A percentile compares a stretch with the other conserved stretches of the same genome.
Conservation (phyloP, 2,113 vertebrate species). For the Gallinago jamesoni region DNA sequence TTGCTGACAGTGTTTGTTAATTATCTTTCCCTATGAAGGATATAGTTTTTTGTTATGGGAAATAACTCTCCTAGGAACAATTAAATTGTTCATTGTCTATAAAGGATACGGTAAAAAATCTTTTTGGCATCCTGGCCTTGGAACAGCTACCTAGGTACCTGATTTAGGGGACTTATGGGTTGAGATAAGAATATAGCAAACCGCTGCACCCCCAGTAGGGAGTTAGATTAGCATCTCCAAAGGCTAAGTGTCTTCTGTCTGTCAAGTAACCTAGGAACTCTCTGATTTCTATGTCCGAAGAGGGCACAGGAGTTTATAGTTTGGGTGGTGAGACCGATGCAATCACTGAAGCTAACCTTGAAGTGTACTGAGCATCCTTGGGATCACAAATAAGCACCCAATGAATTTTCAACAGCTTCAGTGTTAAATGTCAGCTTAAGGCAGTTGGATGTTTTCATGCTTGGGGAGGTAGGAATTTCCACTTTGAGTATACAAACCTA, state of each 20-base stretch:
- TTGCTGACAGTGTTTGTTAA: neutral
- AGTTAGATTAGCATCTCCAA: neutral
- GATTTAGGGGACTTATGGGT: neutral
- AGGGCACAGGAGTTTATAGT: neutral
- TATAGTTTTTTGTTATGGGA: neutral
- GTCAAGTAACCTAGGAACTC: neutral
- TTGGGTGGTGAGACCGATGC: neutral
- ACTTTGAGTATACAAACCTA: neutral
- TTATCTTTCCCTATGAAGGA: neutral
- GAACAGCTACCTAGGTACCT: neutral
- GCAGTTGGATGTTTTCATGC: neutral
- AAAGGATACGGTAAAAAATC: neutral
- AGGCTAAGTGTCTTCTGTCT: neutral
- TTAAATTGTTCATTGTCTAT: neutral
- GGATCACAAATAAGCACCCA: neutral
- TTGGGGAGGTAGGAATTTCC: neutral
- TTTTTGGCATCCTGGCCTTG: neutral
- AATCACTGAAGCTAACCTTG: neutral
- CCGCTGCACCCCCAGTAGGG: accelerated
- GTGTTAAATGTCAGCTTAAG: neutral
- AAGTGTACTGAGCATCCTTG: neutral
- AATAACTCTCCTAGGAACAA: neutral
- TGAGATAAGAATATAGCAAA: neutral
- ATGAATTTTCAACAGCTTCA: neutral
- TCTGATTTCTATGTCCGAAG: neutral